These are phyloP conservation scores for Characodon lateralis DNA, from an alignment of 2,797 vertebrate genomes.

Conservation along the genomic window DNA sequence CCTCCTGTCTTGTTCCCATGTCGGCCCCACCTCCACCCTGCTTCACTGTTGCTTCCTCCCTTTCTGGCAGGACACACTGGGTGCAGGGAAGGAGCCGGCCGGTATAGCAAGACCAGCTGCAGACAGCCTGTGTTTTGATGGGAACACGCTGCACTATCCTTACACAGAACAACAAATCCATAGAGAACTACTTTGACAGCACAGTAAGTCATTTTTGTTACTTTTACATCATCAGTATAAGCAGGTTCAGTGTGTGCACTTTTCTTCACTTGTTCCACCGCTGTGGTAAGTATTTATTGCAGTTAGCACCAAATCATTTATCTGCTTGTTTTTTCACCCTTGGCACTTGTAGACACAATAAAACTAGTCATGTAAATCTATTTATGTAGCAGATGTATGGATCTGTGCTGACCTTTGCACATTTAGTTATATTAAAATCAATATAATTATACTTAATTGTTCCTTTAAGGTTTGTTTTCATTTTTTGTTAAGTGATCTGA, in stretches of 20 bases:
- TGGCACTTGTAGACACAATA: background rate
- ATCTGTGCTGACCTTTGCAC: background rate
- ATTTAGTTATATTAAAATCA: background rate
- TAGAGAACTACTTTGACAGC: conserved; percentile 20
- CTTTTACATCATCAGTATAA: background rate
- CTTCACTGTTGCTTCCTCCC: conserved; percentile 56
- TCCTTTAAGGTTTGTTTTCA: background rate
- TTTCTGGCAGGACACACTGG: conserved; percentile 55
- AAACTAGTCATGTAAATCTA: background rate
- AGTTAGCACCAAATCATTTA: conserved; percentile 8
- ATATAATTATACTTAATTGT: background rate
- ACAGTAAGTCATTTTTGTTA: conserved; percentile 51
- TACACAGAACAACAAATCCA: conserved; percentile 16
- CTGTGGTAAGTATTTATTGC: conserved; percentile 17
- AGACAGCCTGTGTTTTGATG: conserved; percentile 36
- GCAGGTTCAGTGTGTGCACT: conserved; percentile 40
- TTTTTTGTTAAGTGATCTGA: background rate
- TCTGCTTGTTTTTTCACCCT: conserved; percentile 1
- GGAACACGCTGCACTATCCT: background rate
- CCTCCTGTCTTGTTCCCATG: conserved; percentile 20
- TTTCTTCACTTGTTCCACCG: conserved; percentile 21
- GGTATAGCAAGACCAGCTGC: conserved; percentile 43
- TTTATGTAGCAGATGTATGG: background rate
- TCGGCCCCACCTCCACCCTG: conserved; percentile 53
- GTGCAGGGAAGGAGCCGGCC: conserved; percentile 60